Evolutionary conservation across 2,113 vertebrate species (phyloP), one percentile per base, ranked within the genome.

Genomic region (Mesitornis unicolor): DNA sequence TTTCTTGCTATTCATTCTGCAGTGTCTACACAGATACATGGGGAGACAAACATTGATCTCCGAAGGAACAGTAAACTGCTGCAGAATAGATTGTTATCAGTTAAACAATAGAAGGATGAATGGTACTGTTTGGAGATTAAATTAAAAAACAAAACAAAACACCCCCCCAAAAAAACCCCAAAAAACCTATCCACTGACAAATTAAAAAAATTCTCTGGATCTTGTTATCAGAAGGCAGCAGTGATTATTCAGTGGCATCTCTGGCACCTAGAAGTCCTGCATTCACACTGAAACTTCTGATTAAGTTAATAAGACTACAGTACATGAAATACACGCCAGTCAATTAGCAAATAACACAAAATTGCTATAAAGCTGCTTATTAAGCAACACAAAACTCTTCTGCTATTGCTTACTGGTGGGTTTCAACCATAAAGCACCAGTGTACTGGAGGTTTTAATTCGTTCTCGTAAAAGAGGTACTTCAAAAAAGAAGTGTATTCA

Each of bases 241-340:
- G 12, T 22, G 38, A 67, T 29, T 60, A 42, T 36, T 69, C 48
- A 51, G 60, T 53, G 12, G 21, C 14, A 75, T 36, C 29, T 70
- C 33, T 75, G 38, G 33, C 40, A 92, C 29, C 35, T 35, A 28
- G 9, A 71, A 75, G 28, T 33, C 43, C 51, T 64, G 51, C 17
- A 79, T 21, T 70, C 29, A 45, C 45, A n/a, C 4, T 38, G 16
- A 61, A 96, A 64, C 25, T 69, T 91, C 45, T 43, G 26, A 68
- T 61, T 33, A 76, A 51, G 20, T 17, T 59, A 71, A 9, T 17
- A 89, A 50, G 12, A 6, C 51, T 56, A 13, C 13, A 59, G 13
- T 16, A 98, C 95, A 60, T 89, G 86, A 90, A 98, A 95, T 65
- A 98, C 94, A 42, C 95, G 94, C 80, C 97, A 89, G 81, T 69